Evolutionary conservation across 2,797 vertebrate species (phyloP).

Genomic region (Pelochelys cantorii): DNA sequence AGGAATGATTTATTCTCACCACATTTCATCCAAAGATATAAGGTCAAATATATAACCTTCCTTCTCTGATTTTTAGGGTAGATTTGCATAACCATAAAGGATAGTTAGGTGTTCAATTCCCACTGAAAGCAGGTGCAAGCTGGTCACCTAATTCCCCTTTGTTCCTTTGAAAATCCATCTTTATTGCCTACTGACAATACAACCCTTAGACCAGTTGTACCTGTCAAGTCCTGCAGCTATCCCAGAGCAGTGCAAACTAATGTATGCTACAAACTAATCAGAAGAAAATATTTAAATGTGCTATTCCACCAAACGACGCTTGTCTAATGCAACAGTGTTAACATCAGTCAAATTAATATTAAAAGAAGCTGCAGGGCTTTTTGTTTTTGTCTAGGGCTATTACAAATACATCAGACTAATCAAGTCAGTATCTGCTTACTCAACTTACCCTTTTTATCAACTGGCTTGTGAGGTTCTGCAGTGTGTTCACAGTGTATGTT

Average conservation of each 20-base stretch:
- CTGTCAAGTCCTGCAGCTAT: background rate
- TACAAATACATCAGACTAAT: background rate
- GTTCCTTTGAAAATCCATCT: fast-evolving
- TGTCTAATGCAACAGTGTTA: background rate
- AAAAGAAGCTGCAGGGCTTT: background rate
- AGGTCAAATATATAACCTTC: background rate
- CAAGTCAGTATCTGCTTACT: background rate
- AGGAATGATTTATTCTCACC: background rate
- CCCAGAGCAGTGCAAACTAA: background rate
- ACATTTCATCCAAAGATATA: background rate
- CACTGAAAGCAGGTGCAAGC: fast-evolving
- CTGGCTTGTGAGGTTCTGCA: slow-evolving; percentile 94
- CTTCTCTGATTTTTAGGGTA: background rate
- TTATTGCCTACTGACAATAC: background rate
- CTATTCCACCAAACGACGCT: background rate
- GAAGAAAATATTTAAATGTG: background rate
- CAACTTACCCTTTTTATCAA: slow-evolving; percentile 93
- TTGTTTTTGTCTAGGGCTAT: background rate
- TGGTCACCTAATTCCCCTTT: background rate
- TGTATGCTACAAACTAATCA: background rate
- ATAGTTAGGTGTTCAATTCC: background rate
- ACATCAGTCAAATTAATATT: fast-evolving
- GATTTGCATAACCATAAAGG: background rate
- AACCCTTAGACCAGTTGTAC: background rate
- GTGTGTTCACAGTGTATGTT: slow-evolving; percentile 91